A percentile compares a stretch with the other conserved stretches of the same genome.
Evolutionary conservation across 2,888 invertebrate species (phyloP).

Genomic region (Branchinecta sandiegonensis): DNA sequence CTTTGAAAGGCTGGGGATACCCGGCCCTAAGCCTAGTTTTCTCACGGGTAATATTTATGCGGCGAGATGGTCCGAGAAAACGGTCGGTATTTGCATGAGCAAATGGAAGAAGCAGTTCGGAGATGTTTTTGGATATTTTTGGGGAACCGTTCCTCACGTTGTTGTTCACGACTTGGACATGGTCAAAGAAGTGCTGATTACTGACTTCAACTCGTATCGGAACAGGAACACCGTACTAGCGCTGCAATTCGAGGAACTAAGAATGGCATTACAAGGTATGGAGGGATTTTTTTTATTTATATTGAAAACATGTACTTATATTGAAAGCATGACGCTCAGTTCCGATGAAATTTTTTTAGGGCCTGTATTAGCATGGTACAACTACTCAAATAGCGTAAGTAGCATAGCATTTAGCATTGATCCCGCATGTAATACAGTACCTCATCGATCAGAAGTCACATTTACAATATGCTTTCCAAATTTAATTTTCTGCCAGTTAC

Average conservation of each 20-base stretch:
- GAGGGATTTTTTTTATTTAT: too few species aligned
- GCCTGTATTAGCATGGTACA: too few species aligned
- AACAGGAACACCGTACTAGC: constrained; percentile 24
- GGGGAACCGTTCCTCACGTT: constrained; percentile 28
- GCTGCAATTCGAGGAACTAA: neutral
- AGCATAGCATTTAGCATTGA: too few species aligned
- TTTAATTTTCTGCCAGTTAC: too few species aligned
- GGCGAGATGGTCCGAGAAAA: constrained; percentile 30
- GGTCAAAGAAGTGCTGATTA: constrained; percentile 31
- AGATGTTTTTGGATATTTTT: constrained; percentile 28
- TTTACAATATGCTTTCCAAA: too few species aligned
- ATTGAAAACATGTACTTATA: too few species aligned
- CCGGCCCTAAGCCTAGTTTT: constrained; percentile 24
- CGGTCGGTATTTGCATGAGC: constrained; percentile 26
- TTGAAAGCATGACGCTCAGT: too few species aligned
- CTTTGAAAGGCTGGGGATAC: constrained; percentile 23
- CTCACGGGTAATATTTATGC: constrained; percentile 22
- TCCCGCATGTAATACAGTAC: too few species aligned
- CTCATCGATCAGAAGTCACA: too few species aligned
- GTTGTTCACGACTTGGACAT: constrained; percentile 29
- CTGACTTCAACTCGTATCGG: constrained; percentile 30
- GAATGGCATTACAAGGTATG: constrained; percentile 5
- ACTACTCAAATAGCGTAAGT: too few species aligned
- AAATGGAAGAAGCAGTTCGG: constrained; percentile 29
- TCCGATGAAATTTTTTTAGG: too few species aligned